These are phyloP conservation scores for Phocoena phocoena DNA, from an alignment of 2,113 vertebrate genomes.

Conservation along the genomic window DNA sequence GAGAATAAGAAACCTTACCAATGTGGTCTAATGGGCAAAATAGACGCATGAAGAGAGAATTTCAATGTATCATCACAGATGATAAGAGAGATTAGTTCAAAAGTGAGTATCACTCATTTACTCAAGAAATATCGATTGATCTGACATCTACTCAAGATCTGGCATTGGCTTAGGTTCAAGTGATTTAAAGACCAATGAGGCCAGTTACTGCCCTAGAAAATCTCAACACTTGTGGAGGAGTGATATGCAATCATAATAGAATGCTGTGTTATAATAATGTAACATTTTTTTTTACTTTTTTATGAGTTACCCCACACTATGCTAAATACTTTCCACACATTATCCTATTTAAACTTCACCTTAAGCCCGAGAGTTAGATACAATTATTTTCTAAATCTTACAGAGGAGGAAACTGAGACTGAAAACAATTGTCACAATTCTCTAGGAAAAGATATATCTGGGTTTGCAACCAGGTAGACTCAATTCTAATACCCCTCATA, in stretches of 20 bases:
- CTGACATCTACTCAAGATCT: neutral
- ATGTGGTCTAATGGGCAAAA: neutral
- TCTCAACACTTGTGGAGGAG: neutral
- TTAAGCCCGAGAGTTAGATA: neutral
- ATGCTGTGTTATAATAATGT: neutral
- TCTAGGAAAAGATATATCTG: neutral
- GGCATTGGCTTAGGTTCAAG: neutral
- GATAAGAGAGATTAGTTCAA: neutral
- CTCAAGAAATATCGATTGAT: neutral
- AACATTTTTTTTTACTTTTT: neutral
- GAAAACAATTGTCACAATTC: neutral
- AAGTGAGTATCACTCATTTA: neutral
- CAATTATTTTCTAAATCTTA: conserved; percentile 20
- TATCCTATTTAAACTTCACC: neutral
- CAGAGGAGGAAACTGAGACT: neutral
- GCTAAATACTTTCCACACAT: neutral
- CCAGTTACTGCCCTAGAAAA: neutral
- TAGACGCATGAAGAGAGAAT: neutral
- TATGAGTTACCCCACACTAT: neutral
- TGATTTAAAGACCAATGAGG: neutral
- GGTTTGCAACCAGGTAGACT: neutral
- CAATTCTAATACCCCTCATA: neutral
- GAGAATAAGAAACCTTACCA: neutral
- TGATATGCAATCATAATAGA: neutral
- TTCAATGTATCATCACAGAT: neutral